These are phyloP conservation scores for Oryzias woworae DNA, from an alignment of 2,113 vertebrate species.

Conservation along the genomic window DNA sequence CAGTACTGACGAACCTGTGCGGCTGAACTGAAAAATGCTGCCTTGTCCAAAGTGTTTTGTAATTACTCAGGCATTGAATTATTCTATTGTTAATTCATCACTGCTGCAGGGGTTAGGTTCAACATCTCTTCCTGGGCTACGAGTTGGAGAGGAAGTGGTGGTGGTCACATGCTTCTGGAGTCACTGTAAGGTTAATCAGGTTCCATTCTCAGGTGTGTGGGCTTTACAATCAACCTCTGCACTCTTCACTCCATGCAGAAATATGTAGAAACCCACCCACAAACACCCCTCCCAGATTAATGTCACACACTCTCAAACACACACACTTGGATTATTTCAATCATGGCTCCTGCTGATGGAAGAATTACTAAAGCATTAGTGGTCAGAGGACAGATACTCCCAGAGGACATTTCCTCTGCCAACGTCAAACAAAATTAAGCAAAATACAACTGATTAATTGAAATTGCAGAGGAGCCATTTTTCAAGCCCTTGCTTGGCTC, in stretches of 20 bases:
- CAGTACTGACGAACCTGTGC: constrained; percentile 85
- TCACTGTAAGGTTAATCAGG: constrained; percentile 99
- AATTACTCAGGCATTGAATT: constrained; percentile 99
- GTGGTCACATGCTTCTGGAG: constrained; percentile 84
- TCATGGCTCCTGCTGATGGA: constrained; percentile 65
- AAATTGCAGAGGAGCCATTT: constrained; percentile 80
- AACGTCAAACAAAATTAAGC: constrained; percentile 84
- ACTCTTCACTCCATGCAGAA: constrained; percentile 31
- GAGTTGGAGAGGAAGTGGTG: constrained; percentile 84
- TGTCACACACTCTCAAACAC: not conserved
- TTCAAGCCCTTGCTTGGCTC: constrained; percentile 77
- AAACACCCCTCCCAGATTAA: not conserved
- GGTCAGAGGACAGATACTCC: constrained; percentile 81
- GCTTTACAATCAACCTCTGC: constrained; percentile 78
- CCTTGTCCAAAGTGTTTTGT: constrained; percentile 98
- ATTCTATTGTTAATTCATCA: constrained; percentile 99
- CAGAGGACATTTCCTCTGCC: constrained; percentile 79
- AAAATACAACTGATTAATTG: constrained; percentile 84
- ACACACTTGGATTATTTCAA: constrained; percentile 71
- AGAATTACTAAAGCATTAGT: constrained; percentile 78
- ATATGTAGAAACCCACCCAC: not conserved
- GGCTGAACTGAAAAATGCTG: constrained; percentile 99
- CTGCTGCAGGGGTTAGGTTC: constrained; percentile 95
- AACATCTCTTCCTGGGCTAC: constrained; percentile 93
- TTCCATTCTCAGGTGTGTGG: constrained; percentile 85